These are phyloP conservation scores for Pharmacophagus antenor DNA, from an alignment of 2,888 invertebrate species.

Conservation along the genomic window DNA sequence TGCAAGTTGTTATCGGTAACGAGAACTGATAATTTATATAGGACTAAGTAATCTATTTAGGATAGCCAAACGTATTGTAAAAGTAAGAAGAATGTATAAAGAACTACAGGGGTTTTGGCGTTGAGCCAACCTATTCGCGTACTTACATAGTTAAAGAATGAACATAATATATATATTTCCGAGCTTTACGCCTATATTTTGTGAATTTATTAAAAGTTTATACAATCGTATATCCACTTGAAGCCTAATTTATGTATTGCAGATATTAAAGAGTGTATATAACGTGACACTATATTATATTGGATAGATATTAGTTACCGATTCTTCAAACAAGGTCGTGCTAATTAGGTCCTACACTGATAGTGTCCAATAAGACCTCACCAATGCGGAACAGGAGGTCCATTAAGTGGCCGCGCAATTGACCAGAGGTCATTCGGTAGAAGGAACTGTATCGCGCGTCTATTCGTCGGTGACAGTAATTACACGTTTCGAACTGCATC, in stretches of 20 bases:
- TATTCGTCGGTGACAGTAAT: constrained; percentile 9
- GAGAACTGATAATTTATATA: neutral
- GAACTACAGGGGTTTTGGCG: neutral
- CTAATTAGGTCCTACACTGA: constrained; percentile 6
- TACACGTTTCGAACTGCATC: constrained; percentile 2
- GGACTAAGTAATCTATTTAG: neutral
- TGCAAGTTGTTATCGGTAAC: neutral
- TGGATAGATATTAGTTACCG: neutral
- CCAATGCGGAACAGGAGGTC: constrained; percentile 19
- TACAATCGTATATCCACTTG: neutral
- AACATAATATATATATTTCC: neutral
- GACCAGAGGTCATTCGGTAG: constrained; percentile 20
- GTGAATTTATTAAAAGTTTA: neutral
- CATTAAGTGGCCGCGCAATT: constrained; percentile 19
- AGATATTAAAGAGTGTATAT: neutral
- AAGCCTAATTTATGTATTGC: neutral
- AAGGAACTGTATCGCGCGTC: constrained; percentile 9
- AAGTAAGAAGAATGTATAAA: neutral
- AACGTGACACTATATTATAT: neutral
- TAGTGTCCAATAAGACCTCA: constrained; percentile 3
- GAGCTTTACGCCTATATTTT: no score
- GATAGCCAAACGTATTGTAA: neutral
- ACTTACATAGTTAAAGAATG: neutral
- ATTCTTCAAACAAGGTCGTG: constrained; percentile 8
- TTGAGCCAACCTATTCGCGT: neutral